Base-by-base conservation (phyloP, 2,888 invertebrate species). In the Pristionchus mayeri region DNA sequence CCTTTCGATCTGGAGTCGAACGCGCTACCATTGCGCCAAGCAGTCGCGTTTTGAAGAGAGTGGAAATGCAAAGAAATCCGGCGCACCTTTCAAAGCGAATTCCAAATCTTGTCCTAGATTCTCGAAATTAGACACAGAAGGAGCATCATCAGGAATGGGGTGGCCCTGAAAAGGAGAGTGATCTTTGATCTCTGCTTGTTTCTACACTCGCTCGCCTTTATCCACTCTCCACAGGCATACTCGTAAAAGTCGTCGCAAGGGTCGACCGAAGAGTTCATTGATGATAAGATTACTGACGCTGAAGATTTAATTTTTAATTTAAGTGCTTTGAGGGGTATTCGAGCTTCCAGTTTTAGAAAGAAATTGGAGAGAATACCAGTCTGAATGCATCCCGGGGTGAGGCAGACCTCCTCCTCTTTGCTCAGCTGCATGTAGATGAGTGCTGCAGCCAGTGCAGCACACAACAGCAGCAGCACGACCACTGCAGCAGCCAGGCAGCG, bases 161-260 rank as follows among this genome's bases (percentile, higher is more conserved):
- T 92, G 90, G 40, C 88, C 88, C 86, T 85, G 63, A 63, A 85
- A 40, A 16, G 30, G n/a, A n/a, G n/a, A n/a, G 9, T 50, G 76
- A 50, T 78, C 76, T 78, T 71, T 71, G 71, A 71, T 71, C 71
- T 71, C 24, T 37, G 11, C n/a, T 3, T n/a, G 40, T 71, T 71
- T n/a, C 40, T 40, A 24, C 40, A 40, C 2, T 7, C 0, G n/a
- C n/a, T 57, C 18, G 76, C 84, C 76, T 88, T 86, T 37, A 92
- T 92, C 93, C 93, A 93, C 67, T 92, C 91, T 30, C 93, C 93
- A 85, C 93, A 93, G 16, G 93, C 93, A 86, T 90, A 93, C 85
- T 92, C 91, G 86, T 92, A 93, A 85, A 93, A 93, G 86, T 93
- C 93, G n/a, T 87, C 89, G 85, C 93, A 93, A 18, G 92, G 92